Percentiles rank a stretch among this genome's conserved stretches.
These are phyloP conservation scores for Petroica traversi DNA, from an alignment of 2,113 vertebrate genomes.

Conservation along the genomic window DNA sequence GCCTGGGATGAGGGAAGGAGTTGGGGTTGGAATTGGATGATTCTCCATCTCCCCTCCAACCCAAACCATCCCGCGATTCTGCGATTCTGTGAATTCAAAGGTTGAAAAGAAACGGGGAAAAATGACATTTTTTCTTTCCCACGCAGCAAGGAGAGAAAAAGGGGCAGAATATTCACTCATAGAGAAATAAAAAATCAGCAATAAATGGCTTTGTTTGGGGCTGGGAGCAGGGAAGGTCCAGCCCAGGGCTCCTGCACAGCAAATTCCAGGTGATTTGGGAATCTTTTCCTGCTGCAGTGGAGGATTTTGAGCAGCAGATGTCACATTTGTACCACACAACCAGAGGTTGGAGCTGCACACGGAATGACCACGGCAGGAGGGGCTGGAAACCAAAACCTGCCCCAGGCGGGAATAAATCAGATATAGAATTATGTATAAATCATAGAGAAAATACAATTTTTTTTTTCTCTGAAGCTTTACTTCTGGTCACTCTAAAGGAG, in stretches of 20 bases:
- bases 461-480: not conserved
- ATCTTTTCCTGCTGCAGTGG: not conserved
- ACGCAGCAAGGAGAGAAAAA: not conserved
- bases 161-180: not conserved
- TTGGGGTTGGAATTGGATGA: fast-evolving
- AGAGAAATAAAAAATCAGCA: fast-evolving
- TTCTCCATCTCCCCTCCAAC: too few relatives aligned
- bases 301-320: constrained; percentile 38
- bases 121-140: fast-evolving
- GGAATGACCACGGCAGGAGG: fast-evolving
- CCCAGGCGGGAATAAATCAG: not conserved
- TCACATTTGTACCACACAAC: not conserved
- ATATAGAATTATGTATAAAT: fast-evolving
- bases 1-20: fast-evolving
- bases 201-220: not conserved
- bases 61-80: not conserved
- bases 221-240: not conserved
- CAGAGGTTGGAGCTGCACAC: not conserved
- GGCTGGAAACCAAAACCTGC: fast-evolving
- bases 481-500: fast-evolving
- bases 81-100: not conserved
- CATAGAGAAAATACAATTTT: fast-evolving
- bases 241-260: fast-evolving
- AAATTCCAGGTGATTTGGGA: not conserved
- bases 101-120: not conserved